These are phyloP conservation scores for Aphelocoma californica DNA, from an alignment of 2,797 vertebrate species.

Conservation along the genomic window DNA sequence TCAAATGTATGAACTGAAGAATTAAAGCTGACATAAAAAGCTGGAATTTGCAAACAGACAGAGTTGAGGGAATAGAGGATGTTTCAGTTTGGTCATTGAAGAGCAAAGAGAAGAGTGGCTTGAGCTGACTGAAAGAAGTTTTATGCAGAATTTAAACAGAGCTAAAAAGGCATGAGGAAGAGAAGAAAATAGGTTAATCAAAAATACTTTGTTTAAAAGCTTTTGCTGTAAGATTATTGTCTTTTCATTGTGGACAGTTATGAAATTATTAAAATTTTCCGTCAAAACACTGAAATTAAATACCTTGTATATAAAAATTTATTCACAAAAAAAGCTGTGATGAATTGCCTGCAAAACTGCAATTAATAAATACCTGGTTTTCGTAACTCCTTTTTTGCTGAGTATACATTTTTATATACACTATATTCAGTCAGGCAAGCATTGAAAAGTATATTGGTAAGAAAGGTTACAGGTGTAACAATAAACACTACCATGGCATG, in stretches of 20 bases:
- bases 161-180: background rate
- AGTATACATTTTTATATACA: background rate
- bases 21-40: constrained; percentile 17
- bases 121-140: background rate
- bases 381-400: background rate
- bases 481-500: background rate
- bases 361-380: background rate
- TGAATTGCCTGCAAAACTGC: background rate
- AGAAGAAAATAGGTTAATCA: background rate
- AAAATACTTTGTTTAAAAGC: background rate
- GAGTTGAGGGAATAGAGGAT: background rate
- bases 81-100: background rate
- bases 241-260: background rate
- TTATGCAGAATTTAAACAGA: background rate
- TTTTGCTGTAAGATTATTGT: background rate
- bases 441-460: background rate
- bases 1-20: constrained; percentile 14
- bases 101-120: background rate
- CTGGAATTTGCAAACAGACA: background rate
- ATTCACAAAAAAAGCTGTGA: background rate
- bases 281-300: background rate
- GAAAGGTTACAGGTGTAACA: background rate
- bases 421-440: background rate
- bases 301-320: background rate
- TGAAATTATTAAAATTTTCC: background rate